A percentile compares a stretch with the other conserved stretches of the same genome.
Evolutionary conservation across 53 echinoderm and acorn worm genomes (phyloP).

Genomic region (Zoroaster sp.): DNA sequence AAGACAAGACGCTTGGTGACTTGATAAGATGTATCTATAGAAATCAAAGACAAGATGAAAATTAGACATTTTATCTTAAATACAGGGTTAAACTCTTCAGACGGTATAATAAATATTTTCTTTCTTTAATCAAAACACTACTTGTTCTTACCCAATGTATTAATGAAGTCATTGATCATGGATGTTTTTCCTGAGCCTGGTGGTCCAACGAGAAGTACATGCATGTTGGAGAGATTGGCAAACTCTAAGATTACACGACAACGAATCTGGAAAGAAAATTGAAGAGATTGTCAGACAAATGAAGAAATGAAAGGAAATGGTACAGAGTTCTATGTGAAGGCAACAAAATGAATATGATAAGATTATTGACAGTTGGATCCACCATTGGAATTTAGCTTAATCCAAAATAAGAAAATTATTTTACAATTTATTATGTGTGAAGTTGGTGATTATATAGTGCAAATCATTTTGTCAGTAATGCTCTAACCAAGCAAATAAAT

Average conservation of each 20-base stretch:
- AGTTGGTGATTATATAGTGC: too few relatives aligned
- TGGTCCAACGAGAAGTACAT: conserved; percentile 88
- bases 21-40: conserved; percentile 79
- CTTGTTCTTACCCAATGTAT: conserved; percentile 77
- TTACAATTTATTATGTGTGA: too few relatives aligned
- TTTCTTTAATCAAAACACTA: neutral
- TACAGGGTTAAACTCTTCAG: neutral
- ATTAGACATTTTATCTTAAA: too few relatives aligned
- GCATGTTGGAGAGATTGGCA: conserved; percentile 97
- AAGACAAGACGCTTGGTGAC: conserved; percentile 92
- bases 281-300: neutral
- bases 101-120: neutral
- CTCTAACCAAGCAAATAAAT: too few relatives aligned
- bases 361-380: too few relatives aligned
- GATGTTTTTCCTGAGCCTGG: conserved; percentile 95
- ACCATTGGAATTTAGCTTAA: too few relatives aligned
- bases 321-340: neutral
- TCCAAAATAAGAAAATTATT: too few relatives aligned
- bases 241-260: conserved; percentile 89
- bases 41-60: neutral
- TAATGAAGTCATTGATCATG: conserved; percentile 98
- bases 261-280: conserved; percentile 68
- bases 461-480: too few relatives aligned
- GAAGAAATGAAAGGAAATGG: neutral
- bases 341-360: too few relatives aligned